Evolutionary conservation across 2,797 vertebrate species (phyloP).

Genomic region (Brotogeris chrysoptera): DNA sequence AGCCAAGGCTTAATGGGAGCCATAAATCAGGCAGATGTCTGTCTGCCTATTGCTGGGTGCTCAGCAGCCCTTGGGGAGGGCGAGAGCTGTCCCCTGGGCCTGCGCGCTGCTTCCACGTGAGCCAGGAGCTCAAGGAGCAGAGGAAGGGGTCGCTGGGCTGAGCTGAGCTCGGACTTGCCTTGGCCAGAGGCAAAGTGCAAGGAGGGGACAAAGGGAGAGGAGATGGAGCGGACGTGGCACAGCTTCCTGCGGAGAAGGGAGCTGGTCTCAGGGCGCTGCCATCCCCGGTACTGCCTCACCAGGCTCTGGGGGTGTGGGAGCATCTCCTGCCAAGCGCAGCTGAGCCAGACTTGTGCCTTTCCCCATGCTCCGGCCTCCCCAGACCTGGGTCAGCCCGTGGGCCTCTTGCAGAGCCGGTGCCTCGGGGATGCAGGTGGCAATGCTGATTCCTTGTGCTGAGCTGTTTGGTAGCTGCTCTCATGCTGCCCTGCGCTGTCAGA

Average conservation of each 20-base stretch:
- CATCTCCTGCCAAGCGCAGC: neutral
- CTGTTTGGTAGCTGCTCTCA: neutral
- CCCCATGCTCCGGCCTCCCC: neutral
- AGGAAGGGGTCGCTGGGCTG: neutral
- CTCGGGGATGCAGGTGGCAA: neutral
- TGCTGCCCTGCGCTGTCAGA: neutral
- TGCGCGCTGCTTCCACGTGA: neutral
- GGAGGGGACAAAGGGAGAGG: neutral
- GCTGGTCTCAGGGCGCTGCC: neutral
- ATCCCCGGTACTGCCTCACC: neutral
- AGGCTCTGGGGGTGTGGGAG: neutral
- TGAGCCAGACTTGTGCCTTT: neutral
- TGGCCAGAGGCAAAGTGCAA: neutral
- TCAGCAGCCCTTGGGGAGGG: neutral
- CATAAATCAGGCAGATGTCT: neutral
- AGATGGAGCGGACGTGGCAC: rapidly evolving
- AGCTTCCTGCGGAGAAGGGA: neutral
- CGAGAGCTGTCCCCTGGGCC: neutral
- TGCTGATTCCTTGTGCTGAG: neutral
- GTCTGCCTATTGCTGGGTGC: neutral
- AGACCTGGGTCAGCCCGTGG: neutral
- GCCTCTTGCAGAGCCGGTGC: neutral
- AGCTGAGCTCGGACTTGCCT: rapidly evolving
- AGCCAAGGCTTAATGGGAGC: neutral
- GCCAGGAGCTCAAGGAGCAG: neutral